Evolutionary conservation across 2,797 vertebrate species (phyloP).

Genomic region (Acipenser ruthenus): DNA sequence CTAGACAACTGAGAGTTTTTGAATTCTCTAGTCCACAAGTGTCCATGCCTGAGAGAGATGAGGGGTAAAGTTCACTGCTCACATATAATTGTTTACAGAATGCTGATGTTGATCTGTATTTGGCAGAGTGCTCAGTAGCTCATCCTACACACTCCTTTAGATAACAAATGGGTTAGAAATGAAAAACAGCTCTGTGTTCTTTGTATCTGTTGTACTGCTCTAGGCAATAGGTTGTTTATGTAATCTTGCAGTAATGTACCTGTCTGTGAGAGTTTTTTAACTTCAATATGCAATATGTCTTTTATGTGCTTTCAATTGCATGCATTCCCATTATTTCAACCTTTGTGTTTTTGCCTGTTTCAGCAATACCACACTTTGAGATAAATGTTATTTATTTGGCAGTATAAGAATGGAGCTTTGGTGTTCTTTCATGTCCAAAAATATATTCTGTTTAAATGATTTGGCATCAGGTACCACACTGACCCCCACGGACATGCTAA

Average conservation of each 20-base stretch:
- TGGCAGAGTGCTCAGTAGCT: not conserved
- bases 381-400: too few species aligned
- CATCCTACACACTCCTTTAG: not conserved
- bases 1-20: not conserved
- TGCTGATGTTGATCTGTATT: not conserved
- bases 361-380: too few species aligned
- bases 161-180: not conserved
- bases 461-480: too few species aligned
- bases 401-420: too few species aligned
- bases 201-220: not conserved
- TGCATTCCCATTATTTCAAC: not conserved
- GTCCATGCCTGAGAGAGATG: not conserved
- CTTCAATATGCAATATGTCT: not conserved
- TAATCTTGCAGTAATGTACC: conserved; percentile 1
- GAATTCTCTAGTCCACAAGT: not conserved
- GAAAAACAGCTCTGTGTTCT: not conserved
- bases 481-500: too few species aligned
- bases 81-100: not conserved
- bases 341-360: too few species aligned
- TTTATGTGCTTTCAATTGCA: not conserved
- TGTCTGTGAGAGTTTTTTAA: not conserved
- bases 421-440: too few species aligned
- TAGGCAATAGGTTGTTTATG: not conserved
- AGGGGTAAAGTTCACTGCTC: not conserved
- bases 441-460: too few species aligned